phyloP scores from a whole-genome alignment of 2,113 vertebrate genomes.

The Pangasianodon gigas region DNA sequence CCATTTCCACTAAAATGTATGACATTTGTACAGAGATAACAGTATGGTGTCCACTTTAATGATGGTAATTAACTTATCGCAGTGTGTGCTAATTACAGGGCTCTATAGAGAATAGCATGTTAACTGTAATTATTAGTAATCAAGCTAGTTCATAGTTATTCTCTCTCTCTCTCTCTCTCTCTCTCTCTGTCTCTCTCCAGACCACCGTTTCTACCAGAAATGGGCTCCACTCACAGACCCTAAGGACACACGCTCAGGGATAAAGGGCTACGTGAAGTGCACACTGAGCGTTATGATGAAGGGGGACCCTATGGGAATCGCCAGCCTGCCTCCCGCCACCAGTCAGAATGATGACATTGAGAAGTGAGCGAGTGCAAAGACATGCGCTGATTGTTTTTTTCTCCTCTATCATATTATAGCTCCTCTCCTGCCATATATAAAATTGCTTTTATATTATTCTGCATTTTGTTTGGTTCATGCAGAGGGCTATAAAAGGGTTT shows the following conservation, averaged over 20 bases:
- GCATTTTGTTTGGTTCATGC: neutral
- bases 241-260: slow-evolving; percentile 81
- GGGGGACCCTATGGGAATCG: slow-evolving; percentile 72
- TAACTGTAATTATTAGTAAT: slow-evolving; percentile 20
- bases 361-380: slow-evolving; percentile 73
- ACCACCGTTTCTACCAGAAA: slow-evolving; percentile 91
- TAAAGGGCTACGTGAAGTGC: slow-evolving; percentile 91
- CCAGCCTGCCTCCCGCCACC: slow-evolving; percentile 66
- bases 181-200: slow-evolving; percentile 62
- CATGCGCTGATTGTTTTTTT: neutral
- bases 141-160: slow-evolving; percentile 22
- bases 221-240: slow-evolving; percentile 94
- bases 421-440: neutral
- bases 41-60: slow-evolving; percentile 8
- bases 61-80: slow-evolving; percentile 26
- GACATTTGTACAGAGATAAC: slow-evolving; percentile 1
- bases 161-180: neutral
- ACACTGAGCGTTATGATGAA: slow-evolving; percentile 80
- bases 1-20: slow-evolving; percentile 25
- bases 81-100: slow-evolving; percentile 27
- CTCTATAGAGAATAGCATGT: neutral
- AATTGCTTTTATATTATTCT: neutral
- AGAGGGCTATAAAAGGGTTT: neutral
- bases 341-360: slow-evolving; percentile 82
- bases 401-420: neutral